Evolutionary conservation across 2,113 vertebrate genomes (phyloP), one percentile per base, ranked within the genome.

Genomic region (Archilochus colubris): DNA sequence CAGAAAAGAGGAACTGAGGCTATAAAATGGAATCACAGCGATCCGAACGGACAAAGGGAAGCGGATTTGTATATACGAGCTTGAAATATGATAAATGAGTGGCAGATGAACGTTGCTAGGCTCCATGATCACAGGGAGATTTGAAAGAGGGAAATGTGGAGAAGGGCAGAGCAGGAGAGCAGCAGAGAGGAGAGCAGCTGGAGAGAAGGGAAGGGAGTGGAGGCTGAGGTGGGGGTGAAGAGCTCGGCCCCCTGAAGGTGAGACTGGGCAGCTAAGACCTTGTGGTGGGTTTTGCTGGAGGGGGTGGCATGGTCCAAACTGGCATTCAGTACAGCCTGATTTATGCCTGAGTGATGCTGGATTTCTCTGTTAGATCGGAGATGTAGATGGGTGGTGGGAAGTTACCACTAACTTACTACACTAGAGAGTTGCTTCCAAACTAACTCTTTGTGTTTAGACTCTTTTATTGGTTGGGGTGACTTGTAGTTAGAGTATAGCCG

Each of bases 71-170:
- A 48, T 93, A 84, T 94, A 61, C 57, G 94, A 90, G 91, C 89
- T 91, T 79, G 93, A 92, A 89, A 95, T 66, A 82, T 68, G 93
- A 95, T 95, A 95, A 96, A 93, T 82, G 93, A 95, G 91, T 72
- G 84, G 84, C 95, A 95, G 91, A 92, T 92, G 75, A 96, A 93
- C n/a, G 81, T 94, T 96, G 91, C 94, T 90, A 92, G 94, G 92
- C 88, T 95, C 91, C 53, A 16, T 62, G 96, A 94, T 90, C 5
- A 36, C 66, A 61, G 86, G 2, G 10, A 95, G 91, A 94, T 94
- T 87, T 92, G 77, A 67, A 82, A 59, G 91, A 55, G 80, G 83
- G 75, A 53, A 59, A 53, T 5, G 74, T 89, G 91, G 93, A 55
- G 83, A 91, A 96, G 91, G 91, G 62, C 13, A 3, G 67, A 46